Percentiles rank a stretch among this genome's conserved stretches.
These are phyloP conservation scores for Holothuria glaberrima DNA, from an alignment of 35 echinoderm and acorn worm genomes.

Conservation along the genomic window DNA sequence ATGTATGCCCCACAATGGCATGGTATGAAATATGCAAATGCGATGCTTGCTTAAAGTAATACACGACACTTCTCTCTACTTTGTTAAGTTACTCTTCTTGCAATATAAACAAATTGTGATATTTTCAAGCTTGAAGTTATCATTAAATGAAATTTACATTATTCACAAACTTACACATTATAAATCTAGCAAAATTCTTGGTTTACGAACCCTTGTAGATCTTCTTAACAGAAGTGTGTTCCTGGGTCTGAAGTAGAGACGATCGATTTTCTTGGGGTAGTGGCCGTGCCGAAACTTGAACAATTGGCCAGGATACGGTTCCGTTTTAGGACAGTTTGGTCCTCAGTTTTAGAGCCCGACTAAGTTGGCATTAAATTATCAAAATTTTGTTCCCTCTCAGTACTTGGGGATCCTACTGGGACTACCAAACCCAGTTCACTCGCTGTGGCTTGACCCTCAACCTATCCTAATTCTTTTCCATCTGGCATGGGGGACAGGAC, in stretches of 20 bases:
- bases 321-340: neutral
- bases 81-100: neutral
- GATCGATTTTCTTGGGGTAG: neutral
- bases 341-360: neutral
- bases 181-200: neutral
- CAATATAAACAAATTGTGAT: neutral
- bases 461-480: no score
- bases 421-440: neutral
- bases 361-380: neutral
- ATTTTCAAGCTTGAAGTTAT: no score
- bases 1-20: no score
- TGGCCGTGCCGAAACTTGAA: neutral
- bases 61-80: neutral
- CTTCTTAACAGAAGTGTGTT: neutral
- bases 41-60: no score
- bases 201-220: neutral
- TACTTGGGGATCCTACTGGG: no score
- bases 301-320: neutral
- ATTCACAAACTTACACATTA: neutral
- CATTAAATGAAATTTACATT: conserved; percentile 15
- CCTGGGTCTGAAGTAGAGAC: neutral
- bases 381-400: neutral
- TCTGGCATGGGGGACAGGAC: neutral
- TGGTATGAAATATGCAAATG: no score
- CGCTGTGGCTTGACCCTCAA: no score